phyloP scores from a whole-genome alignment of 37 sponge, comb jelly and placozoan genomes.

The Haliclona indistincta region DNA sequence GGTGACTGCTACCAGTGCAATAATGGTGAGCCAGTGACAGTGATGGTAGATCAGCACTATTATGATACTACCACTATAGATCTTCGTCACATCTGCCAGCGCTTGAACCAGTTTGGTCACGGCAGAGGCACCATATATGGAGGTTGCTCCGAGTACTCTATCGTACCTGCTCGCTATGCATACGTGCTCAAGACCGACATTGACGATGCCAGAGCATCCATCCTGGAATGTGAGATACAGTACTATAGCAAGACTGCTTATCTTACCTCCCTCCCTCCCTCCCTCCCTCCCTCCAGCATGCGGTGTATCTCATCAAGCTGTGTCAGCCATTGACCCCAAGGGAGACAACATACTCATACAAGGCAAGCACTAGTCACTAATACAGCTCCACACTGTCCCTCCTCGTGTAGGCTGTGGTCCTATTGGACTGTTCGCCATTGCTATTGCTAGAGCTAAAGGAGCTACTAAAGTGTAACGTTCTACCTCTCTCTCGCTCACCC shows the following conservation, averaged over 20 bases:
- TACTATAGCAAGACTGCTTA: background rate
- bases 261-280: background rate
- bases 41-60: background rate
- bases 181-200: slow-evolving; percentile 80
- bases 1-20: slow-evolving; percentile 91
- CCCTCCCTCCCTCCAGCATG: slow-evolving; percentile 42
- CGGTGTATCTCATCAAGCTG: slow-evolving; percentile 93
- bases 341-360: slow-evolving; percentile 80
- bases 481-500: background rate
- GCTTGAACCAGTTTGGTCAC: slow-evolving; percentile 86
- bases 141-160: slow-evolving; percentile 87
- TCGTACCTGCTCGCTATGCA: slow-evolving; percentile 83
- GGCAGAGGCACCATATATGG: slow-evolving; percentile 90
- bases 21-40: slow-evolving; percentile 52
- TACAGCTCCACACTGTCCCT: background rate
- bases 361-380: slow-evolving; percentile 28
- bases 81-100: slow-evolving; percentile 85
- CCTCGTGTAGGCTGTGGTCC: slow-evolving; percentile 81
- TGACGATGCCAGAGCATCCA: slow-evolving; percentile 65
- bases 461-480: slow-evolving; percentile 74
- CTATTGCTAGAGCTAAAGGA: slow-evolving; percentile 75
- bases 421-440: slow-evolving; percentile 81
- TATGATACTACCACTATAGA: slow-evolving; percentile 34
- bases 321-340: slow-evolving; percentile 66
- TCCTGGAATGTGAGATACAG: slow-evolving; percentile 75